These are phyloP conservation scores for Archips crataeganus DNA, from an alignment of 2,888 invertebrate species.

Conservation along the genomic window DNA sequence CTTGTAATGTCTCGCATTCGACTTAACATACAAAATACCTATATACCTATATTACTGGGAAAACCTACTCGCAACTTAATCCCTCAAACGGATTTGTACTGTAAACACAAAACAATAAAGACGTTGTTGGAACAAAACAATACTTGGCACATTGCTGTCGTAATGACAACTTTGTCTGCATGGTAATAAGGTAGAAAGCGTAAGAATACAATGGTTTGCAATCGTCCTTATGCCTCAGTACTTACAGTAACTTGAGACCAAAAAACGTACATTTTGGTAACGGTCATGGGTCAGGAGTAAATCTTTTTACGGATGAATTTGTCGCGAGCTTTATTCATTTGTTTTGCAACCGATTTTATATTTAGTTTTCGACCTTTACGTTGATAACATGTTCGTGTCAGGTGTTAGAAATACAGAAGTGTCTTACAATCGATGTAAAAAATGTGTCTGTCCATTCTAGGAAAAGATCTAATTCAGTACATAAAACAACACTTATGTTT, in stretches of 20 bases:
- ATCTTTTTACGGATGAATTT: background rate
- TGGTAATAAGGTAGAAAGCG: background rate
- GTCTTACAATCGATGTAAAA: background rate
- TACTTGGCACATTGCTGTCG: background rate
- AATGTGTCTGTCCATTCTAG: background rate
- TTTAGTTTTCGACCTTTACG: background rate
- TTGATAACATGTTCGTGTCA: background rate
- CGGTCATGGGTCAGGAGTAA: background rate
- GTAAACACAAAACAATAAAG: background rate
- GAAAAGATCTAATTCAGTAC: no score
- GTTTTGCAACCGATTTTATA: background rate
- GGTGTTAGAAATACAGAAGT: background rate
- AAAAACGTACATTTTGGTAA: background rate
- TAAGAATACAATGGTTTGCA: background rate
- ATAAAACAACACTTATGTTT: no score
- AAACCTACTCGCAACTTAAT: background rate
- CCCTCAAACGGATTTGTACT: background rate
- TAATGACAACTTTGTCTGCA: background rate
- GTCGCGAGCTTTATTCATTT: background rate
- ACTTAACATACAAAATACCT: background rate
- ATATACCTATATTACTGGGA: background rate
- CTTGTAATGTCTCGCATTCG: constrained; percentile 1
- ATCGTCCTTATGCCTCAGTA: background rate
- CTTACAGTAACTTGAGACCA: background rate
- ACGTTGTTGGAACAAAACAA: background rate